Percentiles rank a stretch among this genome's conserved stretches.
Conservation (phyloP, 1,140 invertebrate genomes). For the Hylaeus anthracinus region DNA sequence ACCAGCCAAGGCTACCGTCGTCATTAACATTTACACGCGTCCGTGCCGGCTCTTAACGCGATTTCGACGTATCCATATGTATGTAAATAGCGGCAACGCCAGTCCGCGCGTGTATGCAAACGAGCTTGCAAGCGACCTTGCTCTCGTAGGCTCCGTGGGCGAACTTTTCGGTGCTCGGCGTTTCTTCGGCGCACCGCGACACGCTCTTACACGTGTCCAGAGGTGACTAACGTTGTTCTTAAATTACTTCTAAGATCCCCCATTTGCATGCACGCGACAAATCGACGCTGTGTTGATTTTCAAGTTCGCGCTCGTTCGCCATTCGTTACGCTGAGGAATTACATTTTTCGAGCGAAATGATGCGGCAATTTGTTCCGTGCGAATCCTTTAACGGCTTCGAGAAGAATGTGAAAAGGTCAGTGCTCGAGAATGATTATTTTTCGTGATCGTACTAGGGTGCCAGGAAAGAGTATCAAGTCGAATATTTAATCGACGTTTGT, state of each 20-base stretch:
- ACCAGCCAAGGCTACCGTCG: slow-evolving; percentile 65
- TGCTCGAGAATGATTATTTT: too few species aligned
- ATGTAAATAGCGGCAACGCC: slow-evolving; percentile 58
- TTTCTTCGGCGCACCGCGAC: neutral
- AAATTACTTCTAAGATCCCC: slow-evolving; percentile 20
- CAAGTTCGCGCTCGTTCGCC: slow-evolving; percentile 3
- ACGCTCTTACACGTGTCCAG: slow-evolving; percentile 25
- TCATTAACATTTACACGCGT: slow-evolving; percentile 68
- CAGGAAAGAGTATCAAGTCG: too few species aligned
- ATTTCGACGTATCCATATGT: slow-evolving; percentile 67
- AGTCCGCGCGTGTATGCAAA: slow-evolving; percentile 42
- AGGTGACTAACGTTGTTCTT: slow-evolving; percentile 10
- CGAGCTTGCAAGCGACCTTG: slow-evolving; percentile 27
- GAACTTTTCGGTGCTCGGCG: slow-evolving; percentile 38
- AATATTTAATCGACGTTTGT: too few species aligned
- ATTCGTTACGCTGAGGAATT: slow-evolving; percentile 6
- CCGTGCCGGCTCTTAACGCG: slow-evolving; percentile 50
- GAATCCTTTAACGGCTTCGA: too few species aligned
- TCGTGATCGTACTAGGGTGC: too few species aligned
- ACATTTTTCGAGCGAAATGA: too few species aligned
- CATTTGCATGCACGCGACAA: slow-evolving; percentile 18
- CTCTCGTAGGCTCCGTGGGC: slow-evolving; percentile 24
- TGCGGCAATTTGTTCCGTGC: neutral
- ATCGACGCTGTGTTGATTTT: slow-evolving; percentile 21
- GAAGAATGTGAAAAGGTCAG: too few species aligned